Evolutionary conservation across 1,140 invertebrate genomes (phyloP).

Genomic region (Drosophila ambigua): DNA sequence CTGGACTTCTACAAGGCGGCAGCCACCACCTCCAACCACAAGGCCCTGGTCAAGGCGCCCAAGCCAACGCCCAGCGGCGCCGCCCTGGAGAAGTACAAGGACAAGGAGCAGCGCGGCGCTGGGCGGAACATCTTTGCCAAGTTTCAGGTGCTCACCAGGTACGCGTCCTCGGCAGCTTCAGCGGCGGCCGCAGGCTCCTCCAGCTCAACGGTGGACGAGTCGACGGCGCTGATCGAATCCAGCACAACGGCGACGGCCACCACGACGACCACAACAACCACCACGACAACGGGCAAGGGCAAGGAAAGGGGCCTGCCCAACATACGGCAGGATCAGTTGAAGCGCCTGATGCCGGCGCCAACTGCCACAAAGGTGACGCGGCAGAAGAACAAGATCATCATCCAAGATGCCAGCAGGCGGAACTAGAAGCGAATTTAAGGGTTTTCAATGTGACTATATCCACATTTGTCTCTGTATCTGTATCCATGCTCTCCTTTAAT

Average conservation of each 20-base stretch:
- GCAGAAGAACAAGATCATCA: constrained; percentile 90
- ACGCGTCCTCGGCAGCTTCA: constrained; percentile 55
- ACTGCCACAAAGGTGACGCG: constrained; percentile 90
- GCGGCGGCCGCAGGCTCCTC: constrained; percentile 43
- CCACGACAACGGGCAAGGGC: constrained; percentile 39
- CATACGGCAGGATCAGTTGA: constrained; percentile 86
- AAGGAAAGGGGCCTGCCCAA: constrained; percentile 67
- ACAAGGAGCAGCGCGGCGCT: constrained; percentile 72
- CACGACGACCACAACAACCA: constrained; percentile 49
- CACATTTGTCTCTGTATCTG: not conserved
- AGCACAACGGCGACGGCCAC: constrained; percentile 58
- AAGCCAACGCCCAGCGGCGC: constrained; percentile 57
- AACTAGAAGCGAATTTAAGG: constrained; percentile 68
- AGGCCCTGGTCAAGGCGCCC: constrained; percentile 52
- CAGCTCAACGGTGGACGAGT: constrained; percentile 63
- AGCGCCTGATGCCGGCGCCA: constrained; percentile 85
- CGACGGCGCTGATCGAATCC: constrained; percentile 65
- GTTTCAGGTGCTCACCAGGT: constrained; percentile 81
- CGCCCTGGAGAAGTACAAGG: constrained; percentile 76
- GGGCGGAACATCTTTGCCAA: constrained; percentile 81
- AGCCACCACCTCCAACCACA: constrained; percentile 20
- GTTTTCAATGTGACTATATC: constrained; percentile 12
- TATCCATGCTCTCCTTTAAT: not conserved
- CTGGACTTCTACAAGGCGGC: constrained; percentile 73
- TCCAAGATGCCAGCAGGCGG: constrained; percentile 86